Conservation (phyloP, 2,113 vertebrate species). For the Dromiciops gliroides region DNA sequence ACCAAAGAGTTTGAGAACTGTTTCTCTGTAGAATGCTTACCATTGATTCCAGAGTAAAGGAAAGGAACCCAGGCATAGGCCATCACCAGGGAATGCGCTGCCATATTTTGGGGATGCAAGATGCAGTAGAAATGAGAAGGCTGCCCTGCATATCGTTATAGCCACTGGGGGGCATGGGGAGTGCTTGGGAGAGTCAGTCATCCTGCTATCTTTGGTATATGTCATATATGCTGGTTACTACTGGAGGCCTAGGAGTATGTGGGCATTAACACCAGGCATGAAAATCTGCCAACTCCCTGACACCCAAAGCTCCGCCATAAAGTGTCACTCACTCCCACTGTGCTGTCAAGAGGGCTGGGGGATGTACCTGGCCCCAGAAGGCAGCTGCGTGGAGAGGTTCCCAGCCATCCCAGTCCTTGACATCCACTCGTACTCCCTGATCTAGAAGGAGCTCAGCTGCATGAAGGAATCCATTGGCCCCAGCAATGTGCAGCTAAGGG, state of each 20-base stretch:
- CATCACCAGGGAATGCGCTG: not conserved
- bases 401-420: constrained; percentile 95
- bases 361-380: constrained; percentile 96
- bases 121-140: not conserved
- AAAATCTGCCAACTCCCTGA: not conserved
- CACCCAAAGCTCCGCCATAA: not conserved
- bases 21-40: not conserved
- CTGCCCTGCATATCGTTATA: not conserved
- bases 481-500: constrained; percentile 92
- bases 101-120: not conserved
- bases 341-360: not conserved
- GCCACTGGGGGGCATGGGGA: not conserved
- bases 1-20: not conserved
- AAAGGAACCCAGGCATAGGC: not conserved
- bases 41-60: not conserved
- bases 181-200: not conserved
- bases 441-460: constrained; percentile 95
- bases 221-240: not conserved
- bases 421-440: constrained; percentile 91
- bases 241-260: not conserved
- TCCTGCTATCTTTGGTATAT: not conserved
- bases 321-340: not conserved
- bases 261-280: not conserved
- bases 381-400: constrained; percentile 97
- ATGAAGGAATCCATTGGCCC: constrained; percentile 95